Percentiles rank a stretch among this genome's conserved stretches.
Evolutionary conservation across 2,113 vertebrate genomes (phyloP).

Genomic region (Chaetura pelagica): DNA sequence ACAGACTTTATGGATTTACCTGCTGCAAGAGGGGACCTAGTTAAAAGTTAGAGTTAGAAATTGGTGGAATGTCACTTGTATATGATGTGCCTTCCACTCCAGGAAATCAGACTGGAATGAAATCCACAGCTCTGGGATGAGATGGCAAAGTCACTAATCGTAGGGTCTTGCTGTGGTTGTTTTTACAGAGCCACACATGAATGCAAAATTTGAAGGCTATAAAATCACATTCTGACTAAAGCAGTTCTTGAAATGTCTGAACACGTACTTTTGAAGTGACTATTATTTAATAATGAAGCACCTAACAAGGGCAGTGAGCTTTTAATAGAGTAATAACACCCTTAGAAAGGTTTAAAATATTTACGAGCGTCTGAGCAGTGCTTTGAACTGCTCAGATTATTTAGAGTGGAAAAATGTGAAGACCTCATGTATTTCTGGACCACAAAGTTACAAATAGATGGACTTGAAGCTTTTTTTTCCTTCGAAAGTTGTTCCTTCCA

Average conservation of each 20-base stretch:
- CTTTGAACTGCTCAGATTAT: neutral
- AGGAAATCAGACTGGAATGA: neutral
- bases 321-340: neutral
- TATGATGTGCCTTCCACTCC: accelerated
- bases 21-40: neutral
- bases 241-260: neutral
- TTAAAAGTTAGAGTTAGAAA: neutral
- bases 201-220: neutral
- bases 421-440: accelerated
- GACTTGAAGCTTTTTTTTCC: neutral
- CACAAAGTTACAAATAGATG: neutral
- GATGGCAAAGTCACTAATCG: neutral
- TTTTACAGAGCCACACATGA: neutral
- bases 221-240: neutral
- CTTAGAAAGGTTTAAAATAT: neutral
- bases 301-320: neutral
- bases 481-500: neutral
- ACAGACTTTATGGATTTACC: neutral
- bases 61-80: accelerated
- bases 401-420: accelerated
- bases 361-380: accelerated
- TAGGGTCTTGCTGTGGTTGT: neutral
- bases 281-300: neutral
- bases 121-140: neutral
- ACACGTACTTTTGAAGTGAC: neutral